Percentiles rank a stretch among this genome's conserved stretches.
These are phyloP conservation scores for Anguilla japonica DNA, from an alignment of 2,113 vertebrate species.

Conservation along the genomic window DNA sequence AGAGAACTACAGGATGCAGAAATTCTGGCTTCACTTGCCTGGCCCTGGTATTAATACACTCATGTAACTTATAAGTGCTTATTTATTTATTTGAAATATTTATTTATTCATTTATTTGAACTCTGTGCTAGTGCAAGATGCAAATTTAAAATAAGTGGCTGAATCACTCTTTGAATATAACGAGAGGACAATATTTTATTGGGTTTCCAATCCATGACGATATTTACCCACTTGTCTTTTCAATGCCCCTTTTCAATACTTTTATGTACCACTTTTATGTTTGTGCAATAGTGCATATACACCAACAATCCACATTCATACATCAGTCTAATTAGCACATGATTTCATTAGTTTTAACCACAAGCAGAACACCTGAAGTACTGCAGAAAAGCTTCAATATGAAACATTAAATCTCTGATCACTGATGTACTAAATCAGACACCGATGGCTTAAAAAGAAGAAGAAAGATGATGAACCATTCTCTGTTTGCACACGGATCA, in stretches of 20 bases:
- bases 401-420: slow-evolving; percentile 78
- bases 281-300: not conserved
- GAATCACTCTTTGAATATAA: not conserved
- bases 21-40: no score
- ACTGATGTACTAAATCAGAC: slow-evolving; percentile 23
- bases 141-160: no score
- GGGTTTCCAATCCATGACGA: not conserved
- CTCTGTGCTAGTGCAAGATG: no score
- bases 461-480: not conserved
- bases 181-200: not conserved
- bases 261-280: not conserved
- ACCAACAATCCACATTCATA: not conserved
- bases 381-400: slow-evolving; percentile 88
- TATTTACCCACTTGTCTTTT: not conserved
- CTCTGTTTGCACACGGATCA: not conserved
- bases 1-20: no score
- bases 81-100: no score
- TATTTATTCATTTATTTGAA: no score
- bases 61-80: no score
- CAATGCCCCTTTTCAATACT: no score
- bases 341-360: slow-evolving; percentile 22
- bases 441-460: not conserved
- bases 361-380: slow-evolving; percentile 69
- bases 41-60: no score
- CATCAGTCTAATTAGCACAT: not conserved